Evolutionary conservation across 2,888 invertebrate genomes (phyloP).

Genomic region (Abscondita cerata): DNA sequence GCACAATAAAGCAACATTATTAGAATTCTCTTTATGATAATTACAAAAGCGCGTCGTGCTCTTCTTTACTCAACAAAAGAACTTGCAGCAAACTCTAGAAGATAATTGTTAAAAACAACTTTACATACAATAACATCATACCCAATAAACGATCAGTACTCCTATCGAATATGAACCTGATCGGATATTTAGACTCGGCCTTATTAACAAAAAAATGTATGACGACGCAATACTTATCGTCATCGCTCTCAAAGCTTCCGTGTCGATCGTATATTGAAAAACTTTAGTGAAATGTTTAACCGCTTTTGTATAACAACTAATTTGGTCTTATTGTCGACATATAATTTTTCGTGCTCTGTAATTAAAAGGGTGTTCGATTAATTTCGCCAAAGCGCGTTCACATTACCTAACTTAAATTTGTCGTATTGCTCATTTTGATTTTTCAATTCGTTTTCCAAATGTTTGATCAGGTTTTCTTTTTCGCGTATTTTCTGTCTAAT

Average conservation of each 20-base stretch:
- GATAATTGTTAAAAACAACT: not conserved
- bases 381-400: not conserved
- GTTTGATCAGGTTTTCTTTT: not conserved
- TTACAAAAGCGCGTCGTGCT: not conserved
- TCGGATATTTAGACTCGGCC: not conserved
- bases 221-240: not conserved
- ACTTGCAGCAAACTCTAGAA: conserved; percentile 11
- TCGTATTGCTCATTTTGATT: not conserved
- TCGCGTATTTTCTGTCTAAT: not conserved
- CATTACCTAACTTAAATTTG: not conserved
- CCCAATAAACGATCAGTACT: conserved; percentile 3
- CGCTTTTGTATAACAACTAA: conserved; percentile 15
- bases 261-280: conserved; percentile 10
- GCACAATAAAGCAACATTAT: conserved; percentile 10
- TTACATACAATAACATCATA: not conserved
- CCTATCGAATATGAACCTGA: conserved; percentile 12
- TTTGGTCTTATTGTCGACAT: not conserved
- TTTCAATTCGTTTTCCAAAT: not conserved
- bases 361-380: not conserved
- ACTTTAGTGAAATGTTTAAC: conserved; percentile 4
- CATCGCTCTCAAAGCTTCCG: not conserved
- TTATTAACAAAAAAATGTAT: conserved; percentile 7
- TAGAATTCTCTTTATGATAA: not conserved
- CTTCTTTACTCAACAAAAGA: not conserved
- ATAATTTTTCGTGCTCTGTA: not conserved